Percentiles rank a stretch among this genome's conserved stretches.
Evolutionary conservation across 2,797 vertebrate species (phyloP).

Genomic region (Brachymystax lenok): DNA sequence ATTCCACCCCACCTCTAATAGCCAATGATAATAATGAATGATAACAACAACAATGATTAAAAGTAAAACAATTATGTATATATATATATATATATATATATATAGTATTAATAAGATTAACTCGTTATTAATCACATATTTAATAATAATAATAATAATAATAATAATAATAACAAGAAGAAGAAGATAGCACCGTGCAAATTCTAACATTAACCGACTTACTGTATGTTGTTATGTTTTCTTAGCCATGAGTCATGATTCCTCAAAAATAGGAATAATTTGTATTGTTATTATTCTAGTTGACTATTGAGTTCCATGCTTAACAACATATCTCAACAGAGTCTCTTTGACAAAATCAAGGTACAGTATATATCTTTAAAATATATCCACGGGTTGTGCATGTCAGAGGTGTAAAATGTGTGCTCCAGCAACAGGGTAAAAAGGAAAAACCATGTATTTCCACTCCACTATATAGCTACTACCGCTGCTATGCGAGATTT

Average conservation of each 20-base stretch:
- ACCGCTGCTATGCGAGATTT: not conserved
- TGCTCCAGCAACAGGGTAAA: not conserved
- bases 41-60: no score
- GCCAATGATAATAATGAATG: no score
- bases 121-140: no score
- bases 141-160: no score
- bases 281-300: not conserved
- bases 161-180: no score
- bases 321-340: not conserved
- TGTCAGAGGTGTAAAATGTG: not conserved
- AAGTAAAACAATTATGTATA: no score
- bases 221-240: not conserved
- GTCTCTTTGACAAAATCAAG: not conserved
- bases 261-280: not conserved
- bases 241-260: not conserved
- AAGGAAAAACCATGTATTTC: not conserved
- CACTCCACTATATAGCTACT: not conserved
- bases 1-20: no score
- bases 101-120: no score
- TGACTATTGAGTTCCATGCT: not conserved
- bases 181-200: no score
- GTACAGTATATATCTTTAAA: not conserved
- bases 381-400: not conserved
- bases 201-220: not conserved
- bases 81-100: no score